These are phyloP conservation scores for Tetragnatha versicolor DNA, from an alignment of 1,140 invertebrate genomes.

Conservation along the genomic window DNA sequence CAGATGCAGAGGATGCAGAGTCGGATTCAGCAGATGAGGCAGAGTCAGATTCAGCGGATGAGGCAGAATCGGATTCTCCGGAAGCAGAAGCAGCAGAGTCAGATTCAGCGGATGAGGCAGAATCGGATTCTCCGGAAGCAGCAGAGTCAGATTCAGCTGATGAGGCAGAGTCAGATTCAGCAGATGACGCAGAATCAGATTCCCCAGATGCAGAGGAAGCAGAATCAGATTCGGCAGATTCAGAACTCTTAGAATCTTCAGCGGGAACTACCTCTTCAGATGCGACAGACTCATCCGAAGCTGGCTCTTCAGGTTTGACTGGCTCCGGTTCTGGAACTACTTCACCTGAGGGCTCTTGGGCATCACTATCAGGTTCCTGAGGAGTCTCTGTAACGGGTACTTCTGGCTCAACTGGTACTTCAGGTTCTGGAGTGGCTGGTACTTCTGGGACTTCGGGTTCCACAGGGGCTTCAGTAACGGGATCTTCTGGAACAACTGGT, in stretches of 20 bases:
- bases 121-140: not conserved
- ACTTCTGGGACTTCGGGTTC: constrained; percentile 7
- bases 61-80: not conserved
- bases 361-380: no score
- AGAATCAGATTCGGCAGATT: not conserved
- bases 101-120: no score
- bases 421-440: not conserved
- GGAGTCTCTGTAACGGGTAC: not conserved
- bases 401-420: not conserved
- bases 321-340: not conserved
- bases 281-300: not conserved
- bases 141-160: not conserved
- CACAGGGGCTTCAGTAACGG: not conserved
- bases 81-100: not conserved
- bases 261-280: not conserved
- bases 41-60: not conserved
- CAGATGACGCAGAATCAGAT: not conserved
- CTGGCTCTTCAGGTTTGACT: not conserved
- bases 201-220: not conserved
- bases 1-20: not conserved
- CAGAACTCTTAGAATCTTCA: not conserved
- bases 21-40: not conserved
- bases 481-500: not conserved
- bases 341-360: not conserved
- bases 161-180: not conserved